Evolutionary conservation across 53 echinoderm and acorn worm species (phyloP), one percentile per base, ranked within the genome.

Genomic region (Actinopyga echinites): DNA sequence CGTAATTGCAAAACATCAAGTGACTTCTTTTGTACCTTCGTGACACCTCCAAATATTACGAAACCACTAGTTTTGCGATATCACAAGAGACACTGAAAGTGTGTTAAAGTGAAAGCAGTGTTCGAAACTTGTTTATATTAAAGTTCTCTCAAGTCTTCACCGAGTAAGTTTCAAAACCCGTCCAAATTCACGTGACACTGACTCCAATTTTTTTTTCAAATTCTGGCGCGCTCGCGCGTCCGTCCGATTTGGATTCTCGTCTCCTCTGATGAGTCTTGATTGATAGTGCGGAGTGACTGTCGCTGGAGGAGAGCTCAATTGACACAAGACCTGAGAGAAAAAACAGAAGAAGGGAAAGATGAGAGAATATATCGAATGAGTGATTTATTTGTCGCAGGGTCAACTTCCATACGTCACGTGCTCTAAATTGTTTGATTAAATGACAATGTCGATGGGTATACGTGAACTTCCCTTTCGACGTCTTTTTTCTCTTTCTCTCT

Each of bases 171-270:
- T 24, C 24, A 71, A 30, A 67, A 13, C 19, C 8, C 6, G 19
- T 31, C 10, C 26, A 22, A 26, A 62, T 30, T 40, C 24, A 37
- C 71, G 69, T 42, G 71, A 22, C 45, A 23, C 21, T 24, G 7
- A 42, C 11, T 8, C 40, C 40, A 11, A 26, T 9, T 19, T 20
- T 71, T 35, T 21, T 71, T 36, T 40, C 9, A 21, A 71, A 71
- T 40, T 71, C 71, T 71, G 71, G 71, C 71, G 71, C 71, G 71
- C 44, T 26, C 71, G 22, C 13, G 44, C 42, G 44, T 71, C 42
- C 42, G 42, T 40, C 21, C 44, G 45, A 21, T n/a, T 40, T 71
- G 9, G 44, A 20, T 42, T 24, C 43, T 21, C 24, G 9, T 24
- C 2, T 4, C 24, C 5, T 40, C 44, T 23, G 40, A 13, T 71